Conservation (phyloP, 2,797 vertebrate genomes). For the Benthosema pterotum region DNA sequence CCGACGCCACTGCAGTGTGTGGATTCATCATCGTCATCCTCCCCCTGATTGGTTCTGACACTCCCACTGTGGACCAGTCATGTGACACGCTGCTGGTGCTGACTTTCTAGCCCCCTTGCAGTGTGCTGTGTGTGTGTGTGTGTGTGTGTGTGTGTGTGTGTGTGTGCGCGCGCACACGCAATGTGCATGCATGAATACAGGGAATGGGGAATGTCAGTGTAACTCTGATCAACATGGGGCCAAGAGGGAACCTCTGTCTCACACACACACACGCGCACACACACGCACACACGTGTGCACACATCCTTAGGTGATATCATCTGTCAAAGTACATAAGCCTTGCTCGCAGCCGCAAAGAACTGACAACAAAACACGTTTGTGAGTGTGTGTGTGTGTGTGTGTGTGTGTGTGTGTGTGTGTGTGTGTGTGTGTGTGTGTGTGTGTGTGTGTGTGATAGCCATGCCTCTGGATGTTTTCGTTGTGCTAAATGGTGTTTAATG, state of each 20-base stretch:
- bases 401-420: constrained; percentile 7
- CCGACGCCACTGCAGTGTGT: too few species aligned
- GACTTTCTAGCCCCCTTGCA: constrained; percentile 24
- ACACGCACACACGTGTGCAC: not conserved
- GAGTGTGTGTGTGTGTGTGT: constrained; percentile 5
- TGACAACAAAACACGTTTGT: constrained; percentile 25
- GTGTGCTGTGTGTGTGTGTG: constrained; percentile 11
- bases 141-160: constrained; percentile 19
- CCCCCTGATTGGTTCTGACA: not conserved
- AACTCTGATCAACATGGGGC: too few species aligned
- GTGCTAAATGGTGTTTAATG: constrained; percentile 50
- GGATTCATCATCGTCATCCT: too few species aligned
- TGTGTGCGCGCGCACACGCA: not conserved
- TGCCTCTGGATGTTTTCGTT: constrained; percentile 25
- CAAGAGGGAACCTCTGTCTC: not conserved
- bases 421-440: constrained; percentile 6
- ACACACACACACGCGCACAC: not conserved
- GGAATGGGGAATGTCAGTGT: too few species aligned
- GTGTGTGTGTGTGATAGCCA: constrained; percentile 1
- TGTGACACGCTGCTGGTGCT: constrained; percentile 12
- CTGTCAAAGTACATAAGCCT: constrained; percentile 34
- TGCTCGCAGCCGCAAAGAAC: constrained; percentile 21
- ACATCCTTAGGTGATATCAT: constrained; percentile 34
- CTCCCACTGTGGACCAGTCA: constrained; percentile 28
- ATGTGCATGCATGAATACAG: too few species aligned